Evolutionary conservation across 2,113 vertebrate species (phyloP).

Genomic region (Erythrolamprus reginae): DNA sequence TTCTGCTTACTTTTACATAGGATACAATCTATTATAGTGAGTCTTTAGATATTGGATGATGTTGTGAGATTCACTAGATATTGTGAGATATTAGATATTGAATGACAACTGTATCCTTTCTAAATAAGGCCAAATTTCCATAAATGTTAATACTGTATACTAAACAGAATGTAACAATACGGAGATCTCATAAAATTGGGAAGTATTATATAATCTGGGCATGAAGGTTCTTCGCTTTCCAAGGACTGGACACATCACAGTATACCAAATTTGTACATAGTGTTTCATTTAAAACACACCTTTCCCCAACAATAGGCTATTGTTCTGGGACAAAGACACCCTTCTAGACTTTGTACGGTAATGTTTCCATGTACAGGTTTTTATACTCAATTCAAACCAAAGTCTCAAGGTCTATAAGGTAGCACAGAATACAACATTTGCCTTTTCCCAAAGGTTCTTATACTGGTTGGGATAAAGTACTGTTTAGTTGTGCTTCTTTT

Average conservation of each 20-base stretch:
- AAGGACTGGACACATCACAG: neutral
- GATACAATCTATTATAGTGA: neutral
- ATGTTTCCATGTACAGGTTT: neutral
- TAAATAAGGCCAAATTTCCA: neutral
- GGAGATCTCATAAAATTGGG: neutral
- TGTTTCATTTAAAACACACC: neutral
- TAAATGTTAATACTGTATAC: neutral
- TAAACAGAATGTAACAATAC: neutral
- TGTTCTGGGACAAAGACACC: neutral
- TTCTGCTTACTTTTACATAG: neutral
- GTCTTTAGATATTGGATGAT: neutral
- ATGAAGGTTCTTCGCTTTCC: neutral
- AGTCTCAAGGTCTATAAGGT: neutral
- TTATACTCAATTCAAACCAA: neutral
- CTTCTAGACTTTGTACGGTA: neutral
- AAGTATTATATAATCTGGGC: neutral
- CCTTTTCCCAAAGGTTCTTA: neutral
- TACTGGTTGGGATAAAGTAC: neutral
- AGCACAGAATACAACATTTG: neutral
- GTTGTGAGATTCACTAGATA: neutral
- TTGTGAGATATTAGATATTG: neutral
- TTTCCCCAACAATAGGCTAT: neutral
- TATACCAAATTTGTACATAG: neutral
- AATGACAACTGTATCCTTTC: neutral
- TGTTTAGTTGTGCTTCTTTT: neutral